These are phyloP conservation scores for Lemur catta DNA, from an alignment of 2,797 vertebrate species.

Conservation along the genomic window DNA sequence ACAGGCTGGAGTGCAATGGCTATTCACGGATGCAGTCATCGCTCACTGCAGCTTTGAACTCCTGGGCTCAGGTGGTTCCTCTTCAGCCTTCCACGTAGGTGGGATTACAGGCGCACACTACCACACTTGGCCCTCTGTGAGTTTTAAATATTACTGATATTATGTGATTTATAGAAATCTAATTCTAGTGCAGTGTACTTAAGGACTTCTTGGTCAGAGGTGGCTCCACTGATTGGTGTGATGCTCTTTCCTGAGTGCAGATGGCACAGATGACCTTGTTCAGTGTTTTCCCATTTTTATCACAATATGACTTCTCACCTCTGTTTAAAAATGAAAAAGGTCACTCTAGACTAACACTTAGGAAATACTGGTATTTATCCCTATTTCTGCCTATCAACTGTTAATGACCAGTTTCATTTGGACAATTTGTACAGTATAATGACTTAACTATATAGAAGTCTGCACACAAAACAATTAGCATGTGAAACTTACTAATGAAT, in stretches of 20 bases:
- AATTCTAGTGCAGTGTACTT: background rate
- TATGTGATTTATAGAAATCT: background rate
- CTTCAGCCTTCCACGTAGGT: background rate
- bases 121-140: background rate
- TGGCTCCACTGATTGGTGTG: background rate
- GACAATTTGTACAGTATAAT: background rate
- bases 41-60: background rate
- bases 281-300: background rate
- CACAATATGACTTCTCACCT: background rate
- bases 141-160: background rate
- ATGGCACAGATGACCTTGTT: background rate
- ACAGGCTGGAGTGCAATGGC: background rate
- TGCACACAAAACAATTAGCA: background rate
- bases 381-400: background rate
- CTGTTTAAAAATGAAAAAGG: background rate
- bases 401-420: constrained; percentile 11
- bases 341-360: background rate
- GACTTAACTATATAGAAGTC: background rate
- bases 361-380: background rate
- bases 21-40: background rate
- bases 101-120: background rate
- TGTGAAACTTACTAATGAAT: constrained; percentile 19
- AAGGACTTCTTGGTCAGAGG: background rate
- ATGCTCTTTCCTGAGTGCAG: background rate
- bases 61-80: background rate